These are phyloP conservation scores for Dasypolia templi DNA, from an alignment of 2,888 invertebrate species.

Conservation along the genomic window DNA sequence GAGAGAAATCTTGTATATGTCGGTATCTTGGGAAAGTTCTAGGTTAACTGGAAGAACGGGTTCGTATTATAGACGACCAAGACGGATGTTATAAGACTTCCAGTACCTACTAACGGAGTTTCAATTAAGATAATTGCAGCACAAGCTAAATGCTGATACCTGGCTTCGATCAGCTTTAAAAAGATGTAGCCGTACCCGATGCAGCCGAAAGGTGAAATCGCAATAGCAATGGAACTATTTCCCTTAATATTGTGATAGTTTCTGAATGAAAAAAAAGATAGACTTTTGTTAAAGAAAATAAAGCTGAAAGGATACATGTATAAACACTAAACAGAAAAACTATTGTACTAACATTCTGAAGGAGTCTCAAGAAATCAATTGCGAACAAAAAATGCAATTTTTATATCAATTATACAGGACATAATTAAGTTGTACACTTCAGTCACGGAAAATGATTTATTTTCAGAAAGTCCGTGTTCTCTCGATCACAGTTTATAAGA, in stretches of 20 bases:
- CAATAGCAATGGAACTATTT: background rate
- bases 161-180: background rate
- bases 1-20: conserved; percentile 39
- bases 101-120: background rate
- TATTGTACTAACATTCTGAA: background rate
- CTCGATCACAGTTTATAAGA: background rate
- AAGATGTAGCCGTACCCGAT: background rate
- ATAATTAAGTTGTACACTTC: conserved; percentile 40
- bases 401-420: conserved; percentile 41
- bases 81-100: background rate
- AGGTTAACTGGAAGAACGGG: conserved; percentile 19
- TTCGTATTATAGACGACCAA: conserved; percentile 9
- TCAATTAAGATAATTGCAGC: conserved; percentile 16
- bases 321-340: background rate
- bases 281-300: background rate
- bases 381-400: conserved; percentile 12
- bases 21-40: conserved; percentile 32
- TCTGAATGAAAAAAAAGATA: background rate
- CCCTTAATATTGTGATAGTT: background rate
- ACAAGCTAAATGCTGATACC: background rate
- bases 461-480: conserved; percentile 24
- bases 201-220: background rate
- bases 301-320: background rate
- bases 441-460: conserved; percentile 42
- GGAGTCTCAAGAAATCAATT: conserved; percentile 11